A percentile compares a stretch with the other conserved stretches of the same genome.
Conservation (phyloP, 2,113 vertebrate genomes). For the Channa argus region DNA sequence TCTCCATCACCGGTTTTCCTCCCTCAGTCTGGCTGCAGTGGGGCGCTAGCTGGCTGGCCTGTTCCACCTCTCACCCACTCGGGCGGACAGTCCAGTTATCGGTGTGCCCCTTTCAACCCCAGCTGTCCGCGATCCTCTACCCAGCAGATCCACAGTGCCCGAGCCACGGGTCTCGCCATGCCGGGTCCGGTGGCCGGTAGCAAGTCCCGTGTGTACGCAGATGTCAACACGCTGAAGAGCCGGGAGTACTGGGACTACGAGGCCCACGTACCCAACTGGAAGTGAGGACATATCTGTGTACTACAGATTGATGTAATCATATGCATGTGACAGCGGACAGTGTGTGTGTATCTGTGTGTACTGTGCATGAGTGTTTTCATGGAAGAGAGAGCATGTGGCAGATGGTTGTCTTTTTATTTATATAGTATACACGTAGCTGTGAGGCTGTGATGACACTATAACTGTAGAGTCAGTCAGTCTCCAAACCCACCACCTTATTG, state of each 20-base stretch:
- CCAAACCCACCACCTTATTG: slow-evolving; percentile 18
- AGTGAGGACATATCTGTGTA: slow-evolving; percentile 84
- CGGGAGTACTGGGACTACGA: slow-evolving; percentile 99
- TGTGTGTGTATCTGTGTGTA: background rate
- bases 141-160: slow-evolving; percentile 43
- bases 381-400: background rate
- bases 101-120: background rate
- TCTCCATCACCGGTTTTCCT: background rate
- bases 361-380: background rate
- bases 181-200: slow-evolving; percentile 95
- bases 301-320: slow-evolving; percentile 21
- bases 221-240: slow-evolving; percentile 97
- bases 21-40: background rate
- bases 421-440: slow-evolving; percentile 1
- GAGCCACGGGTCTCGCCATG: slow-evolving; percentile 88
- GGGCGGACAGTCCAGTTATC: slow-evolving; percentile 2
- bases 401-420: slow-evolving; percentile 47
- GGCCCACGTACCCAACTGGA: slow-evolving; percentile 95
- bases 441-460: slow-evolving; percentile 51
- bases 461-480: slow-evolving; percentile 11
- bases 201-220: slow-evolving; percentile 96
- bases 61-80: slow-evolving; percentile 38
- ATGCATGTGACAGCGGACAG: slow-evolving; percentile 20
- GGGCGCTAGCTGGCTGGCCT: slow-evolving; percentile 18
- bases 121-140: slow-evolving; percentile 1